Base-by-base conservation (phyloP, 2,888 invertebrate genomes). In the Unio delphinus region DNA sequence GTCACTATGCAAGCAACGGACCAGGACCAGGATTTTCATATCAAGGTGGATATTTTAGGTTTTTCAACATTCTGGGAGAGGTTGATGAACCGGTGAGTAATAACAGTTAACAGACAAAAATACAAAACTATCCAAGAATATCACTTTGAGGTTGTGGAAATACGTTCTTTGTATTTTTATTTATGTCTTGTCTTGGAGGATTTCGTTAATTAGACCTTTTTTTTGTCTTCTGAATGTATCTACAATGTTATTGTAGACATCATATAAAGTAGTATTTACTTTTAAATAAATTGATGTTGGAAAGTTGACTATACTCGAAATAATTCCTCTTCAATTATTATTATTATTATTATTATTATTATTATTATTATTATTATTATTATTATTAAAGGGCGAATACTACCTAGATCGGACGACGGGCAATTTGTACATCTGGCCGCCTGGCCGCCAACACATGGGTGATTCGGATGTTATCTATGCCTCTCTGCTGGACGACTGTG, bases 41-140 rank as follows among this genome's bases (percentile, higher is more conserved):
- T 8, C 80, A 78, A 62, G 82, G 80, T 0, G 83, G 82, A 11
- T 83, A 81, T 69, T 83, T 80, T 66, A 63, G 75, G 45, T 76
- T 83, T 55, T 66, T 80, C 61, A 83, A 83, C 66, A 74, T 79
- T 56, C 64, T 83, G 20, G 73, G 75, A 4, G 82, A 80, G 55
- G 68, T 83, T 3, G 83, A 83, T 62, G 68, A 80, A 61, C 79
- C 81, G 62, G 83, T 83, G 72, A 56, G 72, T 62, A n/a, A 4
- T 7, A 60, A 45, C 0, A 17, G 26, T 18, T 20, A 11, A 45
- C 1, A 8, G 8, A 45, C 1, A 45, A 45, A 1, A 45, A 45
- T 45, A 11, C 11, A 23, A n/a, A 58, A 26, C 26, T 58, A 23
- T 58, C 23, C 26, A 1, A 1, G n/a, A 26, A 58, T 23, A 23